A percentile compares a stretch with the other conserved stretches of the same genome.
Evolutionary conservation across 2,888 invertebrate species (phyloP).

Genomic region (Germaria angustata): DNA sequence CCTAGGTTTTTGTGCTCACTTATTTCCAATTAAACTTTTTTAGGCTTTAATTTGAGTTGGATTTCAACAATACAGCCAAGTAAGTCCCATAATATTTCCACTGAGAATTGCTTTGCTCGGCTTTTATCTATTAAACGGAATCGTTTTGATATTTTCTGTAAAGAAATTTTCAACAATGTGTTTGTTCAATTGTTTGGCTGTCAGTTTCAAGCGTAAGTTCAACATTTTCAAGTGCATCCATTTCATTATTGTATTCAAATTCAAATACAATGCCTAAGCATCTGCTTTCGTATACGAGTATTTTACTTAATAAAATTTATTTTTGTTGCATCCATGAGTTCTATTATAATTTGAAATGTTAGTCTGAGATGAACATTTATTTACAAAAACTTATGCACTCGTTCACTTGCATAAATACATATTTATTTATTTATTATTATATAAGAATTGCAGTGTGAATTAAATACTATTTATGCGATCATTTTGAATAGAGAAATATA

Average conservation of each 20-base stretch:
- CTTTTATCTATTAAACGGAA: background rate
- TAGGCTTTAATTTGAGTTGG: background rate
- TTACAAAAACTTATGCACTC: background rate
- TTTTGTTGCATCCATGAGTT: background rate
- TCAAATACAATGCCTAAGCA: background rate
- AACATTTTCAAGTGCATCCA: slow-evolving; percentile 42
- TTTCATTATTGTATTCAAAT: slow-evolving; percentile 14
- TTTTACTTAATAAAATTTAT: background rate
- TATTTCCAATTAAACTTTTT: slow-evolving; percentile 16
- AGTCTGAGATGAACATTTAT: slow-evolving; percentile 21
- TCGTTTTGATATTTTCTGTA: slow-evolving; percentile 6
- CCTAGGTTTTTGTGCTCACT: background rate
- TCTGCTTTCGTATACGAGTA: background rate
- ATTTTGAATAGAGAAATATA: slow-evolving; percentile 26
- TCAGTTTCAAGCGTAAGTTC: background rate
- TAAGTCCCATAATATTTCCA: background rate
- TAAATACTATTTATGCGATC: slow-evolving; percentile 19
- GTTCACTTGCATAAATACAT: background rate
- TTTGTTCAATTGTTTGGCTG: slow-evolving; percentile 13
- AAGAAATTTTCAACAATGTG: slow-evolving; percentile 16
- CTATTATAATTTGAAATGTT: slow-evolving; percentile 10
- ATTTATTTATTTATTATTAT: slow-evolving; percentile 15
- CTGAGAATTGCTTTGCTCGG: background rate
- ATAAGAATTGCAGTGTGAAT: slow-evolving; percentile 25
- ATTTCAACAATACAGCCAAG: background rate